Percentiles rank a stretch among this genome's conserved stretches.
Conservation (phyloP, 2,888 invertebrate species). For the Agrochola lychnidis region DNA sequence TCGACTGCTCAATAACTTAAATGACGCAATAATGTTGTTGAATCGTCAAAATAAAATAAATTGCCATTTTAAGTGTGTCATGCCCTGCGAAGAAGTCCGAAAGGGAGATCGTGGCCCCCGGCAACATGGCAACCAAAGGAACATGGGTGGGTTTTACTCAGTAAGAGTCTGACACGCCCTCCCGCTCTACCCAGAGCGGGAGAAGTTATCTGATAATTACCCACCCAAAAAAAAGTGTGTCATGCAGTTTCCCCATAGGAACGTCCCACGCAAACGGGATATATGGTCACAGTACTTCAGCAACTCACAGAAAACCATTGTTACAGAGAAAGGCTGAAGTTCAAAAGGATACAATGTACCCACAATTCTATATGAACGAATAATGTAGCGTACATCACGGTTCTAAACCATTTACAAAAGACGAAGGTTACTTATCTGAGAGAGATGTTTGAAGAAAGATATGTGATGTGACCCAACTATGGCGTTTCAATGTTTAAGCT, state of each 20-base stretch:
- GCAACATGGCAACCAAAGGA: too few species aligned
- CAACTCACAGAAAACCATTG: conserved; percentile 61
- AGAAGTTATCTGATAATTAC: too few species aligned
- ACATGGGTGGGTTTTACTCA: too few species aligned
- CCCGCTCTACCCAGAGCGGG: too few species aligned
- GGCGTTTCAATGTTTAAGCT: conserved; percentile 22
- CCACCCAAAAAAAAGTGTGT: too few species aligned
- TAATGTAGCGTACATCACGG: conserved; percentile 51
- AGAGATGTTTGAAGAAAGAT: conserved; percentile 49
- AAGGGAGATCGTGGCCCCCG: too few species aligned
- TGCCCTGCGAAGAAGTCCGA: too few species aligned
- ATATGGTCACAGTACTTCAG: conserved; percentile 48
- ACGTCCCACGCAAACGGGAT: conserved; percentile 51
- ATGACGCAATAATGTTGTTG: too few species aligned
- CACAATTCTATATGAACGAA: conserved; percentile 58
- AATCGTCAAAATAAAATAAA: too few species aligned
- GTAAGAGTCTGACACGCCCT: too few species aligned
- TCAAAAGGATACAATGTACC: conserved; percentile 68
- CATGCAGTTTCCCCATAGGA: conserved; percentile 4
- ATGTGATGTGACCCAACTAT: conserved; percentile 39
- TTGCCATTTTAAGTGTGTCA: not conserved
- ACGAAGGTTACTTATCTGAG: conserved; percentile 50
- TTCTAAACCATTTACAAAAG: conserved; percentile 64
- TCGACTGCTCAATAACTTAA: not conserved
- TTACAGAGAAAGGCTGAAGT: conserved; percentile 63